Base-by-base conservation (phyloP, 1,140 invertebrate species). In the Rhopalosiphum padi region DNA sequence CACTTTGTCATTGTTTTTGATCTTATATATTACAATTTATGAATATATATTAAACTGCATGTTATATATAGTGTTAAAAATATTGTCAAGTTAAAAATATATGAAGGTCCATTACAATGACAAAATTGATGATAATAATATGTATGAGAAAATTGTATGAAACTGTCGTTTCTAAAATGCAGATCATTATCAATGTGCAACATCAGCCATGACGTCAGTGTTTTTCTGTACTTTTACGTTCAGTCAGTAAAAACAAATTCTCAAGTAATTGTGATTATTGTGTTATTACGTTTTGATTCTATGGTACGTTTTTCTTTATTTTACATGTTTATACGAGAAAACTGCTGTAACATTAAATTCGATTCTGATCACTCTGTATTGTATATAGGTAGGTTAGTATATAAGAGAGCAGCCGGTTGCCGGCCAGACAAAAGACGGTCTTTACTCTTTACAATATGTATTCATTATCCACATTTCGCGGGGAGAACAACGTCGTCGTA, bases 371-470 rank as follows among this genome's bases (percentile, higher is more conserved):
- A n/a, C 60, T 68, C 60, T n/a, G 15, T 6, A n/a, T 77, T 77
- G 30, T 77, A n/a, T 21, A n/a, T n/a, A 35, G 30, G 4, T n/a
- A 77, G 60, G 60, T 77, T 77, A n/a, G 60, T 77, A n/a, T n/a
- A n/a, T n/a, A 77, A 77, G 60, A 77, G 60, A 77, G 60, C 30
- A n/a, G 60, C 30, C 30, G 5, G 60, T n/a, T n/a, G 30, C 30
- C 1, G 4, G 60, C 4, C 15, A 77, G 60, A 77, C 60, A 77
- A 77, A 77, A 77, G 60, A 77, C n/a, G 30, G n/a, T 77, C 60
- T 77, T 77, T 68, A n/a, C 30, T 68, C 60, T n/a, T 68, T 77
- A 77, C 60, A 77, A 77, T 77, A 35, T n/a, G 60, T 77, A 77
- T 77, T 77, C 60, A 77, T 77, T 77, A 77, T n/a, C 60, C 15